phyloP scores from a whole-genome alignment of 1,140 invertebrate genomes.

The Gryllus bimaculatus region DNA sequence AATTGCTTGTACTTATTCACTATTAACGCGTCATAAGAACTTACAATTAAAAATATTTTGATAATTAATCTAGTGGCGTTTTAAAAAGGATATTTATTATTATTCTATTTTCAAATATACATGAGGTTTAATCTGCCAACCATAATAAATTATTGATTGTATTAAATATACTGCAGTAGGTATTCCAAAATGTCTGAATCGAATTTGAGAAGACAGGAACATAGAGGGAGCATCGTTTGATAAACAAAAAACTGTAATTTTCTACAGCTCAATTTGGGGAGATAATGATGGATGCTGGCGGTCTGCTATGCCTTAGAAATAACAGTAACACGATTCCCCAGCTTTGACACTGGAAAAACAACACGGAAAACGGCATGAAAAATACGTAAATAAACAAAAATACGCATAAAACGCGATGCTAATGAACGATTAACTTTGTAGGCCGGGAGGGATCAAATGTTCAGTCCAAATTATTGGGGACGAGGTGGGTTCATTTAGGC shows the following conservation, averaged over 20 bases:
- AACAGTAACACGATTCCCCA: neutral
- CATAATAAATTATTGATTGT: too few species aligned
- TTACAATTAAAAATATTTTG: too few species aligned
- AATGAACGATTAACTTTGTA: conserved; percentile 5
- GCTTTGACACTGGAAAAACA: neutral
- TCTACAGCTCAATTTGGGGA: neutral
- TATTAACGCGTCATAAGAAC: too few species aligned
- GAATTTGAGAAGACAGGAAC: too few species aligned
- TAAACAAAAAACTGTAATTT: conserved; percentile 6
- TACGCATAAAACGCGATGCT: neutral
- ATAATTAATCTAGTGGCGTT: too few species aligned
- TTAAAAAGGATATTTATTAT: too few species aligned
- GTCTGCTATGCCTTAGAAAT: neutral
- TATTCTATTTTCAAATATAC: too few species aligned
- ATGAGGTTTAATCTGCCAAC: too few species aligned
- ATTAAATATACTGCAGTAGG: too few species aligned
- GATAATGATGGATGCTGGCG: neutral
- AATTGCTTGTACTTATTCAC: too few species aligned
- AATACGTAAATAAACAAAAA: neutral
- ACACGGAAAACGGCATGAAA: neutral
- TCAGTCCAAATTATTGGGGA: neutral
- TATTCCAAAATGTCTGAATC: too few species aligned
- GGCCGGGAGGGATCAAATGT: neutral
- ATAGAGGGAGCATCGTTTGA: neutral
- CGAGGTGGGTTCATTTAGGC: neutral